phyloP scores from a whole-genome alignment of 2,797 vertebrate species.

The Calcarius lapponicus region DNA sequence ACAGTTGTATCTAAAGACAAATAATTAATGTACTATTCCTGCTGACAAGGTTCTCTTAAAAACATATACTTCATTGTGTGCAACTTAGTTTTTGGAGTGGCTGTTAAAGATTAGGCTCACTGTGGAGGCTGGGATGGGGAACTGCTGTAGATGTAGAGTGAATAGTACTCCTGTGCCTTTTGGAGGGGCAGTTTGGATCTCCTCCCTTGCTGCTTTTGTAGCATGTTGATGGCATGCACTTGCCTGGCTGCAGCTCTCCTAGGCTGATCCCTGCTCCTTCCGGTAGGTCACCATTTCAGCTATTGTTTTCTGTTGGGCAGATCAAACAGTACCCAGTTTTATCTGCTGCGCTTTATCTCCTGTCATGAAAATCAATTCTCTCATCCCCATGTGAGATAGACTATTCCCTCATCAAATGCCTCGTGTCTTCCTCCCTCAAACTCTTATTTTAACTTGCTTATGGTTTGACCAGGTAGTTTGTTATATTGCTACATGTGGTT shows the following conservation, averaged over 20 bases:
- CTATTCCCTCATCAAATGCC: slow-evolving; percentile 40
- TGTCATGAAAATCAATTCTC: slow-evolving; percentile 51
- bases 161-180: neutral
- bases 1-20: neutral
- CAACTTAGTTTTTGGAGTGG: neutral
- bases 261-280: neutral
- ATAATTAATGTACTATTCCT: neutral
- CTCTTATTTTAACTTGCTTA: slow-evolving; percentile 27
- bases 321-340: slow-evolving; percentile 17
- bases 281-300: neutral
- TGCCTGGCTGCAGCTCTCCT: neutral
- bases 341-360: slow-evolving; percentile 13
- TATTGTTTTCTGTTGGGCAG: neutral
- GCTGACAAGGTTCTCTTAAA: neutral
- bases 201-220: neutral
- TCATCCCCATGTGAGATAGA: slow-evolving; percentile 8
- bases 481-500: neutral
- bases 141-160: neutral
- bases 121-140: neutral
- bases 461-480: neutral
- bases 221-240: neutral
- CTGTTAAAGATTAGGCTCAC: neutral
- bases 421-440: slow-evolving; percentile 17
- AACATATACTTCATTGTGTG: neutral
- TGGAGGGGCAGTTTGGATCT: neutral